Conservation (phyloP, 2,797 vertebrate genomes). For the Sciurus vulgaris region DNA sequence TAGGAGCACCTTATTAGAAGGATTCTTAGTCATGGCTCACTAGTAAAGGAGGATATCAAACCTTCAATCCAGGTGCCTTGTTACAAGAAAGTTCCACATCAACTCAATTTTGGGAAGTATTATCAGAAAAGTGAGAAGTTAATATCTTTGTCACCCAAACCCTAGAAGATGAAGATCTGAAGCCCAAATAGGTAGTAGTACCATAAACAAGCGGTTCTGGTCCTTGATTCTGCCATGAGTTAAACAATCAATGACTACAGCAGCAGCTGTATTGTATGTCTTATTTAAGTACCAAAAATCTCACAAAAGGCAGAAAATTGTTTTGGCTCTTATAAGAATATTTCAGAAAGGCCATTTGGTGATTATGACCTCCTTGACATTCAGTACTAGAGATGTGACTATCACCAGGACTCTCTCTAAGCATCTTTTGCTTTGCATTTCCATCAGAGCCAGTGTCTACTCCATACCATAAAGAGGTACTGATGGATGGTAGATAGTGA, state of each 20-base stretch:
- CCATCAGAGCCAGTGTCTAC: not conserved
- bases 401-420: not conserved
- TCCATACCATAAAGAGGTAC: not conserved
- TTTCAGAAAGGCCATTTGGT: not conserved
- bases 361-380: not conserved
- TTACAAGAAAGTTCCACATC: not conserved
- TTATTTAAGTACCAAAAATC: not conserved
- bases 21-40: not conserved
- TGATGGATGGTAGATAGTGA: not conserved
- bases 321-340: not conserved
- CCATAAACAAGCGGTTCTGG: not conserved
- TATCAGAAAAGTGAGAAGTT: not conserved
- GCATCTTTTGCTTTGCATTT: not conserved
- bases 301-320: not conserved
- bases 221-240: not conserved
- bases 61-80: not conserved
- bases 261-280: not conserved
- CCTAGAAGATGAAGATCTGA: not conserved
- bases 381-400: not conserved
- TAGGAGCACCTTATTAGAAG: not conserved
- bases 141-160: not conserved
- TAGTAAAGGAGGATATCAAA: not conserved
- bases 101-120: not conserved
- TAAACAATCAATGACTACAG: not conserved
- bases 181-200: not conserved